Conservation (phyloP, 2,888 invertebrate species). For the Perdita meconis region DNA sequence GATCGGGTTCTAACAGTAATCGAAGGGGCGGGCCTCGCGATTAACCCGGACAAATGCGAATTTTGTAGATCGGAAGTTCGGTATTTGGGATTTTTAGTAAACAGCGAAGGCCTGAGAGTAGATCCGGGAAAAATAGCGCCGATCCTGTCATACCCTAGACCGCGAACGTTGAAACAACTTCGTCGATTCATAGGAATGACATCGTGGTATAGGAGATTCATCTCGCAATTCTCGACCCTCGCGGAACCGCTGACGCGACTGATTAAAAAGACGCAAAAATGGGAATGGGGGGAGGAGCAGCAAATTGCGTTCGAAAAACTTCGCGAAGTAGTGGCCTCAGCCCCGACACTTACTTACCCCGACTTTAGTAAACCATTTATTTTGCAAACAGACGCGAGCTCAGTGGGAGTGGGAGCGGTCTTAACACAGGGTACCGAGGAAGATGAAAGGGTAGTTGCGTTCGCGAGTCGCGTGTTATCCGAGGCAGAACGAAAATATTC, state of each 20-base stretch:
- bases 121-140: too few relatives aligned
- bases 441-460: background rate
- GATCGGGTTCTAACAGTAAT: background rate
- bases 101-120: background rate
- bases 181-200: too few relatives aligned
- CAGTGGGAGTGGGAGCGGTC: background rate
- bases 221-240: too few relatives aligned
- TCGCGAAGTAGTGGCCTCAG: too few relatives aligned
- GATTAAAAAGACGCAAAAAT: too few relatives aligned
- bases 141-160: too few relatives aligned
- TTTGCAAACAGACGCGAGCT: background rate
- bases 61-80: background rate
- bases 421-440: background rate
- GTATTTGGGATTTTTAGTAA: background rate
- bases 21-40: background rate
- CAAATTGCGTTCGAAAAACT: too few relatives aligned
- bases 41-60: background rate
- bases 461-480: background rate
- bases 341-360: too few relatives aligned
- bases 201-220: too few relatives aligned
- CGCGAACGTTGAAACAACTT: too few relatives aligned
- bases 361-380: background rate
- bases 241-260: too few relatives aligned
- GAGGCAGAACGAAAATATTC: background rate
- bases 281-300: too few relatives aligned